Percentiles rank a stretch among this genome's conserved stretches.
phyloP scores from a whole-genome alignment of 2,888 invertebrate species.

The Serripes groenlandicus region DNA sequence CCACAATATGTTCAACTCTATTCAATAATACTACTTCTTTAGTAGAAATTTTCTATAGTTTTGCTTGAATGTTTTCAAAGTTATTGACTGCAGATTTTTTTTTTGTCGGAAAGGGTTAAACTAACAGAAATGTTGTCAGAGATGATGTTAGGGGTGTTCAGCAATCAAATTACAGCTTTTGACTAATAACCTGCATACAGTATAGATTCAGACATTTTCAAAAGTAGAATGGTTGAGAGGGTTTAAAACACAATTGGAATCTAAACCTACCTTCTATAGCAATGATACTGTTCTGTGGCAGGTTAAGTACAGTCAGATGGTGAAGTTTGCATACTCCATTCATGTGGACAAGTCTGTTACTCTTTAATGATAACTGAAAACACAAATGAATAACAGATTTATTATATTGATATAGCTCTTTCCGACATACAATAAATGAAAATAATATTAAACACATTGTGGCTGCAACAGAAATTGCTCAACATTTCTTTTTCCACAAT shows the following conservation, averaged over 20 bases:
- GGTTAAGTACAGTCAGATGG: slow-evolving; percentile 92
- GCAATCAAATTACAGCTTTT: too few relatives aligned
- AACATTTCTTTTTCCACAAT: too few relatives aligned
- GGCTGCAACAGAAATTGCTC: too few relatives aligned
- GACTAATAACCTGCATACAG: not conserved
- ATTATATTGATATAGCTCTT: too few relatives aligned
- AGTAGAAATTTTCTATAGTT: too few relatives aligned
- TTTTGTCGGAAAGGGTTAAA: not conserved
- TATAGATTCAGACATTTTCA: not conserved
- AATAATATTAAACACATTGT: too few relatives aligned
- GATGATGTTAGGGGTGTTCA: too few relatives aligned
- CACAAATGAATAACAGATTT: too few relatives aligned
- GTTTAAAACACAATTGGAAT: not conserved
- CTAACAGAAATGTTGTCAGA: not conserved
- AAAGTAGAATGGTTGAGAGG: not conserved
- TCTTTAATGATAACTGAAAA: slow-evolving; percentile 93
- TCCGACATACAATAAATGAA: too few relatives aligned
- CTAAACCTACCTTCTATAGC: slow-evolving; percentile 91
- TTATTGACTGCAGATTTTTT: not conserved
- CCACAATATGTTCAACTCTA: too few relatives aligned
- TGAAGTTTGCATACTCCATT: slow-evolving; percentile 93
- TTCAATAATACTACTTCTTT: too few relatives aligned
- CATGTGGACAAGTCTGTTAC: slow-evolving; percentile 95
- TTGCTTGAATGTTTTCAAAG: too few relatives aligned
- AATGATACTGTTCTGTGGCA: slow-evolving; percentile 95